Percentiles rank a stretch among this genome's conserved stretches.
Conservation (phyloP, 2,797 vertebrate species). For the Rallus crepitans region DNA sequence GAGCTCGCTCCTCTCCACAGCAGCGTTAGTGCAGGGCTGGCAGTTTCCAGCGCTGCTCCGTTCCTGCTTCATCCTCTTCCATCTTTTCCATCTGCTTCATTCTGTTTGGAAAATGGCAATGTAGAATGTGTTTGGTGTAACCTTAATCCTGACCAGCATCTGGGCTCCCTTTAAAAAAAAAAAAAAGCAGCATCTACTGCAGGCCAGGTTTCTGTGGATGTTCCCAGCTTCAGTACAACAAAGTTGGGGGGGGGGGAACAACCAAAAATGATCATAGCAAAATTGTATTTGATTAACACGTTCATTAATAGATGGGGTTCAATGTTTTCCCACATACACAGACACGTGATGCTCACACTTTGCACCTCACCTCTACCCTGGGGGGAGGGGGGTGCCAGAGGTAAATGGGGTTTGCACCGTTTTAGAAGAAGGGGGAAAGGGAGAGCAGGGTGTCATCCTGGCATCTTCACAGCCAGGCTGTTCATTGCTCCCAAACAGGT, state of each 20-base stretch:
- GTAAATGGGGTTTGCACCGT: not conserved
- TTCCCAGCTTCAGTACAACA: conserved; percentile 7
- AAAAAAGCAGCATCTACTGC: conserved; percentile 3
- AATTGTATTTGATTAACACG: not conserved
- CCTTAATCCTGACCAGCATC: conserved; percentile 76
- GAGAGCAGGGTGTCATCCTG: not conserved
- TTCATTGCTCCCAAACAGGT: conserved; percentile 7
- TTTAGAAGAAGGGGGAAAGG: not conserved
- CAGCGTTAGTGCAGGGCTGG: conserved; percentile 44
- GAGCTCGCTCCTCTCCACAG: not conserved
- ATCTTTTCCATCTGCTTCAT: conserved; percentile 76
- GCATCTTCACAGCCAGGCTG: not conserved
- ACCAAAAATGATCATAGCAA: not conserved
- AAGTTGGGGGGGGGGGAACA: not conserved
- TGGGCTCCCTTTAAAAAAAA: conserved; percentile 63
- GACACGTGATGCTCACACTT: not conserved
- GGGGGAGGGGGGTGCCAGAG: not conserved
- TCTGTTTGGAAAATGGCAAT: conserved; percentile 79
- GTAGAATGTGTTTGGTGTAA: conserved; percentile 78
- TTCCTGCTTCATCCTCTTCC: conserved; percentile 66
- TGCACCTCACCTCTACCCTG: not conserved
- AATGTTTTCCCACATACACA: not conserved
- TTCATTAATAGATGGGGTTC: not conserved
- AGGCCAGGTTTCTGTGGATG: conserved; percentile 49
- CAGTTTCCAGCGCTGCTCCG: conserved; percentile 43